Conservation (phyloP, 2,888 invertebrate species). For the Creontiades dilutus region DNA sequence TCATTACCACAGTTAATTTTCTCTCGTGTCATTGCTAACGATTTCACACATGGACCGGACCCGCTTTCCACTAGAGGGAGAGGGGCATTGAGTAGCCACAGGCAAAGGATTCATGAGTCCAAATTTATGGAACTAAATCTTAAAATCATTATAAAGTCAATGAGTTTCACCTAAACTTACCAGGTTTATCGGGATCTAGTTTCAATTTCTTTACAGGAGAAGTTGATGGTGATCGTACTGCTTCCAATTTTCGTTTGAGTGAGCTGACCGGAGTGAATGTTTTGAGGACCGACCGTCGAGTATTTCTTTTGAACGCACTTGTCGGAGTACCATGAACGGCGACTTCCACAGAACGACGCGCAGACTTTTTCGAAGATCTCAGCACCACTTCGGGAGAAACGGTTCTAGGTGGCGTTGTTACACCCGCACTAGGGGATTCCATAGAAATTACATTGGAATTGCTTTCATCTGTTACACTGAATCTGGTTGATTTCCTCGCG, state of each 20-base stretch:
- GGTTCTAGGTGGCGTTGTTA: neutral
- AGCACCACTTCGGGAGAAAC: slow-evolving; percentile 8
- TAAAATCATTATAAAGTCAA: too few species aligned
- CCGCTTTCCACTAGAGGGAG: too few species aligned
- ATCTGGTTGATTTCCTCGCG: too few species aligned
- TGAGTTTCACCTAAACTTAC: neutral
- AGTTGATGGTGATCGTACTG: neutral
- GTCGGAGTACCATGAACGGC: slow-evolving; percentile 16
- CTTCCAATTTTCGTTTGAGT: neutral
- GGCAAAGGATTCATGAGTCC: too few species aligned
- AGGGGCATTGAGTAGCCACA: too few species aligned
- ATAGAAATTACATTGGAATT: too few species aligned
- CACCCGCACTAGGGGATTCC: too few species aligned
- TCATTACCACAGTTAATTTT: too few species aligned
- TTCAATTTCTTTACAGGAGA: slow-evolving; percentile 52
- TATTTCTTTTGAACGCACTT: slow-evolving; percentile 27
- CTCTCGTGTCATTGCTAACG: too few species aligned
- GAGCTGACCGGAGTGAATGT: neutral
- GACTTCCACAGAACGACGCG: neutral
- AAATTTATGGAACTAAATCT: too few species aligned
- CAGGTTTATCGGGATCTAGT: slow-evolving; percentile 63
- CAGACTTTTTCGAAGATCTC: slow-evolving; percentile 48
- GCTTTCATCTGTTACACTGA: too few species aligned
- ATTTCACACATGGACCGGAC: too few species aligned
- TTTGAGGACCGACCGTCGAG: neutral